These are phyloP conservation scores for Neodontobutis hainanensis DNA, from an alignment of 2,113 vertebrate species.

Conservation along the genomic window DNA sequence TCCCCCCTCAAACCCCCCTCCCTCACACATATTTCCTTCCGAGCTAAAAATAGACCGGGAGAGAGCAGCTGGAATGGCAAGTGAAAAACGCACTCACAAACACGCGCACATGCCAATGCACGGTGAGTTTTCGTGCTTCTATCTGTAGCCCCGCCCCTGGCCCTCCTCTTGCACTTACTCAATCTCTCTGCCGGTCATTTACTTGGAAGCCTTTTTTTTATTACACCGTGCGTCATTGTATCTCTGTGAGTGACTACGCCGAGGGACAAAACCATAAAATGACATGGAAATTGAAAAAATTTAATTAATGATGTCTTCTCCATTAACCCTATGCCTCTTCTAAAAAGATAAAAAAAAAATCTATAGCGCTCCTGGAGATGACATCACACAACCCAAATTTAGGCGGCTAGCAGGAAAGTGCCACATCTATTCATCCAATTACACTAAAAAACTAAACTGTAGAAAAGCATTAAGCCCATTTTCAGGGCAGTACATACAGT, in stretches of 20 bases:
- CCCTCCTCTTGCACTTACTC: conserved; percentile 27
- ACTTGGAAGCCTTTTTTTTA: conserved; percentile 29
- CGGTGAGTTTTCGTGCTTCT: conserved; percentile 44
- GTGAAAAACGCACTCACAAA: conserved; percentile 60
- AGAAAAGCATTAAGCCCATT: no score
- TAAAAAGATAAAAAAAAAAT: neutral
- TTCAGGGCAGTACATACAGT: no score
- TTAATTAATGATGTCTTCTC: neutral
- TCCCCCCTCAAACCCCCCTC: conserved; percentile 47
- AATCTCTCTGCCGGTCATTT: conserved; percentile 57
- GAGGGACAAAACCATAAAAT: conserved; percentile 8
- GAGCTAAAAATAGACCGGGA: conserved; percentile 79
- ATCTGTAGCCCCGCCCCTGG: conserved; percentile 38
- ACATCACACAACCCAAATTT: no score
- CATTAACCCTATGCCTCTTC: neutral
- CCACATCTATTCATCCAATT: no score
- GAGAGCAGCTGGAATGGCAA: conserved; percentile 80
- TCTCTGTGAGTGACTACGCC: neutral
- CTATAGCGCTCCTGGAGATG: no score
- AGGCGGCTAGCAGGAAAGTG: no score
- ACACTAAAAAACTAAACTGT: no score
- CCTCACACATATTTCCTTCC: conserved; percentile 53
- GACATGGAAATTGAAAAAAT: conserved; percentile 1
- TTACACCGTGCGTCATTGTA: conserved; percentile 16
- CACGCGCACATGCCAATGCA: conserved; percentile 31